phyloP scores from a whole-genome alignment of 1,140 invertebrate species.

The Ceratitis capitata region DNA sequence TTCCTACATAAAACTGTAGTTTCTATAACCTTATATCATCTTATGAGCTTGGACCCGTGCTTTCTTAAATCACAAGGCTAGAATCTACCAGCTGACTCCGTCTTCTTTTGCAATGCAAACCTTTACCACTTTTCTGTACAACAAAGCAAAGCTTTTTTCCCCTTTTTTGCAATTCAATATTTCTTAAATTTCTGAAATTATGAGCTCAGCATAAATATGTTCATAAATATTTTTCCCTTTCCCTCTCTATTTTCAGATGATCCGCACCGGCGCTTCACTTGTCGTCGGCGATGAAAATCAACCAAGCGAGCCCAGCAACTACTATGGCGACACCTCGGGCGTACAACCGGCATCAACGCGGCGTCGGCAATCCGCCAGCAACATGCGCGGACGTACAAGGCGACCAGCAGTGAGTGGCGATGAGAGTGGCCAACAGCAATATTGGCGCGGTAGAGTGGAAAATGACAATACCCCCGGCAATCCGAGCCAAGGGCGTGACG shows the following conservation, averaged over 20 bases:
- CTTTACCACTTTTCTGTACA: too few relatives aligned
- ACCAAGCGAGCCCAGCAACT: background rate
- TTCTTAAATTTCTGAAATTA: background rate
- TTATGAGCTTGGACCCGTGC: too few relatives aligned
- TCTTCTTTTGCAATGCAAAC: too few relatives aligned
- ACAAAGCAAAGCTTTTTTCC: too few relatives aligned
- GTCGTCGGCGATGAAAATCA: constrained; percentile 52
- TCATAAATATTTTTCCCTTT: background rate
- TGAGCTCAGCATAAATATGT: background rate
- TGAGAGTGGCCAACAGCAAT: constrained; percentile 8
- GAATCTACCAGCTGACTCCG: background rate
- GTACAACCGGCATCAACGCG: background rate
- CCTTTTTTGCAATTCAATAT: too few relatives aligned
- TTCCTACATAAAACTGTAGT: too few relatives aligned
- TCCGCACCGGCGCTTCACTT: constrained; percentile 58
- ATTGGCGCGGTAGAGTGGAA: constrained; percentile 60
- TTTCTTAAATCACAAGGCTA: background rate
- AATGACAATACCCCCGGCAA: constrained; percentile 46
- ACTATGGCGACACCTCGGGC: background rate
- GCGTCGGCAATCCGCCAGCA: background rate
- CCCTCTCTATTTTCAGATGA: constrained; percentile 48
- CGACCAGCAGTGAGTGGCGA: background rate
- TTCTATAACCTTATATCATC: too few relatives aligned
- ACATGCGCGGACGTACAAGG: background rate
- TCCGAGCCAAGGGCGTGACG: background rate